Evolutionary conservation across 1,140 invertebrate species (phyloP).

Genomic region (Calliphora vicina): DNA sequence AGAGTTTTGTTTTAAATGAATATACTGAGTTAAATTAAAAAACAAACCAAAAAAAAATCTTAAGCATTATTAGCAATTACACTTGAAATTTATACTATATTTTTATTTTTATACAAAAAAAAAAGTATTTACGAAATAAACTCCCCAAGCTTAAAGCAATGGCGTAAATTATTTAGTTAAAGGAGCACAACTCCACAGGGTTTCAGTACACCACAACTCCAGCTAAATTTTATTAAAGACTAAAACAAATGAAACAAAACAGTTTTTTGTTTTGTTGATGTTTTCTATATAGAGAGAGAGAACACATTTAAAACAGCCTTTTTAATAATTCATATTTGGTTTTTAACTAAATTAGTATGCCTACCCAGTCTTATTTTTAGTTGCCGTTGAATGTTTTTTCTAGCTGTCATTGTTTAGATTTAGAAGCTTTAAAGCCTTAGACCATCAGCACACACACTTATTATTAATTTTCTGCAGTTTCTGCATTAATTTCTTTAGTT

Average conservation of each 20-base stretch:
- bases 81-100: not conserved
- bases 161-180: not conserved
- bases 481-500: constrained; percentile 23
- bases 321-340: constrained; percentile 24
- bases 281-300: no score
- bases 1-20: not conserved
- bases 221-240: no score
- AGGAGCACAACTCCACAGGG: not conserved
- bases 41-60: not conserved
- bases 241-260: no score
- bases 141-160: not conserved
- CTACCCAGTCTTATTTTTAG: not conserved
- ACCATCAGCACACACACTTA: not conserved
- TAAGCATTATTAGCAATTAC: not conserved
- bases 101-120: no score
- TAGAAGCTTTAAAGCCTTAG: not conserved
- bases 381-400: not conserved
- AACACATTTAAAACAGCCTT: not conserved
- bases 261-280: no score
- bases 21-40: no score
- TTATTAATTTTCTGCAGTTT: constrained; percentile 27
- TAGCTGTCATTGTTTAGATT: not conserved
- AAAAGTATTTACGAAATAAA: not conserved
- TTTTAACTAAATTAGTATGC: constrained; percentile 22
- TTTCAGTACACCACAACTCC: no score